A percentile compares a stretch with the other conserved stretches of the same genome.
phyloP scores from a whole-genome alignment of 2,888 invertebrate species.

The Geotrupes spiniger region DNA sequence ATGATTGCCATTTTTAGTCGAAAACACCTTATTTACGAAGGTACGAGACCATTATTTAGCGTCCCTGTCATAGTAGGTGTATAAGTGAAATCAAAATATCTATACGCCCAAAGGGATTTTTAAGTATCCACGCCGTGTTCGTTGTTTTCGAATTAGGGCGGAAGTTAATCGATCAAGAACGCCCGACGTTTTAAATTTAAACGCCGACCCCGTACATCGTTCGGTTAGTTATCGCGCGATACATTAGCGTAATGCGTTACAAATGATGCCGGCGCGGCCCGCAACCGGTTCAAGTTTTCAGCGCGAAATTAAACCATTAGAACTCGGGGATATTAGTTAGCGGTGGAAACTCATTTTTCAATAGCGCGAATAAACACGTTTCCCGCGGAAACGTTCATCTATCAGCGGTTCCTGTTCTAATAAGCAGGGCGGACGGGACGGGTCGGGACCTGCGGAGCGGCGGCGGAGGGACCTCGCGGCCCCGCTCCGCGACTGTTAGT shows the following conservation, averaged over 20 bases:
- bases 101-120: too few relatives aligned
- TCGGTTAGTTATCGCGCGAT: too few relatives aligned
- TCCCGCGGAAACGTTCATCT: conserved; percentile 40
- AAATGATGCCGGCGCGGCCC: conserved; percentile 10
- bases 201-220: too few relatives aligned
- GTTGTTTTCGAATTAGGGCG: too few relatives aligned
- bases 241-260: conserved; percentile 1
- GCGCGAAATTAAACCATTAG: conserved; percentile 20
- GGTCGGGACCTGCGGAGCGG: conserved; percentile 22
- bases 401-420: conserved; percentile 44
- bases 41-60: too few relatives aligned
- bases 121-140: too few relatives aligned
- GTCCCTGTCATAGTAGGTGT: too few relatives aligned
- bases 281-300: conserved; percentile 1
- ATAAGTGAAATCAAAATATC: too few relatives aligned
- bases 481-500: conserved; percentile 2
- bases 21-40: too few relatives aligned
- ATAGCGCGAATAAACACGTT: conserved; percentile 46
- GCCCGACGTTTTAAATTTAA: too few relatives aligned
- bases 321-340: conserved; percentile 21
- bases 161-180: too few relatives aligned
- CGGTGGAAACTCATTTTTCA: conserved; percentile 38
- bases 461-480: neutral
- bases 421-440: conserved; percentile 24
- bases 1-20: too few relatives aligned